Evolutionary conservation across 2,113 vertebrate genomes (phyloP).

Genomic region (Todiramphus saurophagus): DNA sequence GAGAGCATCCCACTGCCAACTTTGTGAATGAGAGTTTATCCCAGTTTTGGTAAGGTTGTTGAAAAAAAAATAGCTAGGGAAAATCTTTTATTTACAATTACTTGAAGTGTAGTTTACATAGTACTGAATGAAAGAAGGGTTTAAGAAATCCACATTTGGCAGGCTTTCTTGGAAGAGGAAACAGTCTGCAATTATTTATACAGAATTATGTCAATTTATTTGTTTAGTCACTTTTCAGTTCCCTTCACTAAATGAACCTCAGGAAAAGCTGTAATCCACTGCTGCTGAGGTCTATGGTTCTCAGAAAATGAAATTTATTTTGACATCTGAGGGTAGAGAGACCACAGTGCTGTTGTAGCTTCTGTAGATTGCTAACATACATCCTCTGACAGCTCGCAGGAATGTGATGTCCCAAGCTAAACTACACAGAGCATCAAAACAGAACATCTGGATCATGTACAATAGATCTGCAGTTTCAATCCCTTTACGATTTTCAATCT

Average conservation of each 20-base stretch:
- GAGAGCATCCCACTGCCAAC: neutral
- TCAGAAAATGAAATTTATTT: neutral
- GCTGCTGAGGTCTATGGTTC: neutral
- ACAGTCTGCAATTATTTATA: neutral
- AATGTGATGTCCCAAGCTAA: neutral
- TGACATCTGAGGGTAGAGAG: neutral
- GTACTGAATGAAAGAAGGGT: neutral
- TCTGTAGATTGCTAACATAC: neutral
- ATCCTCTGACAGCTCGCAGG: neutral
- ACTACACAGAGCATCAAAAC: neutral
- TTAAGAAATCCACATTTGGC: neutral
- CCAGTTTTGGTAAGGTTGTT: neutral
- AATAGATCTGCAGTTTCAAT: neutral
- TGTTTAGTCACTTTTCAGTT: neutral
- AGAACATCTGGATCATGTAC: neutral
- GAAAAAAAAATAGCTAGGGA: neutral
- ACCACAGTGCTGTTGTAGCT: neutral
- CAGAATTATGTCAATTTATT: neutral
- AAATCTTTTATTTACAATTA: neutral
- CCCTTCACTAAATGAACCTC: neutral
- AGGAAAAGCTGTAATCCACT: neutral
- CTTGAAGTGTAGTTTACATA: neutral
- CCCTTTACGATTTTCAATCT: neutral
- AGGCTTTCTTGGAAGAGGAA: neutral
- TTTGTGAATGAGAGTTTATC: neutral